phyloP scores from a whole-genome alignment of 2,797 vertebrate species.

The Serranus cabrilla region DNA sequence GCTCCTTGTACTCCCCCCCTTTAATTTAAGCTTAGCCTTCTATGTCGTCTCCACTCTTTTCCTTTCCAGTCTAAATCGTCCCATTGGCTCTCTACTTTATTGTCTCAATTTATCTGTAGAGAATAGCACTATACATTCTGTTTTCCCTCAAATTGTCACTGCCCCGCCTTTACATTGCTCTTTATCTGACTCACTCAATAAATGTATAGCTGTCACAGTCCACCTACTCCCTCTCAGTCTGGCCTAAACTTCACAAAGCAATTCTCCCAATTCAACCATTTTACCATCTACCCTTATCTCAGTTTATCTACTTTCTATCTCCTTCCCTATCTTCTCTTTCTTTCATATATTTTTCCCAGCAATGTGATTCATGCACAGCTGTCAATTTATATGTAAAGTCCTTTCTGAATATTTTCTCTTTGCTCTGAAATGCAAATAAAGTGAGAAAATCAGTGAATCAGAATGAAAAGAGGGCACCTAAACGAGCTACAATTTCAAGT shows the following conservation, averaged over 20 bases:
- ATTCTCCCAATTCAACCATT: background rate
- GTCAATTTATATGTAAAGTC: conserved; percentile 1
- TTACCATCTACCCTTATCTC: background rate
- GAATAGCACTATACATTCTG: background rate
- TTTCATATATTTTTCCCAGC: background rate
- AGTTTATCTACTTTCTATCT: background rate
- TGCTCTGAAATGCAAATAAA: background rate
- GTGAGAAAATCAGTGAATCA: background rate
- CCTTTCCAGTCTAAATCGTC: background rate
- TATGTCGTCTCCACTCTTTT: background rate
- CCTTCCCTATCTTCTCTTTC: background rate
- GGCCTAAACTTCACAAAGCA: background rate
- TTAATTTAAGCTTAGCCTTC: conserved; percentile 5
- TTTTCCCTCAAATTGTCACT: background rate
- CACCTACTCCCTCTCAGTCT: background rate
- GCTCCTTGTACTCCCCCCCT: background rate
- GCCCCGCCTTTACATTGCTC: background rate
- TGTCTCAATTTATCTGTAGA: background rate
- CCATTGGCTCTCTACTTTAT: background rate
- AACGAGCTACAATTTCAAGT: conserved; percentile 8
- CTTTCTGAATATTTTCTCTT: background rate
- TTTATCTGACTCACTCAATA: background rate
- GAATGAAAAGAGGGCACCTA: background rate
- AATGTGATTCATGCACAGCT: conserved; percentile 22
- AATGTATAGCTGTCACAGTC: background rate